Conservation (phyloP, 2,797 vertebrate genomes). For the Bovichtus variegatus region DNA sequence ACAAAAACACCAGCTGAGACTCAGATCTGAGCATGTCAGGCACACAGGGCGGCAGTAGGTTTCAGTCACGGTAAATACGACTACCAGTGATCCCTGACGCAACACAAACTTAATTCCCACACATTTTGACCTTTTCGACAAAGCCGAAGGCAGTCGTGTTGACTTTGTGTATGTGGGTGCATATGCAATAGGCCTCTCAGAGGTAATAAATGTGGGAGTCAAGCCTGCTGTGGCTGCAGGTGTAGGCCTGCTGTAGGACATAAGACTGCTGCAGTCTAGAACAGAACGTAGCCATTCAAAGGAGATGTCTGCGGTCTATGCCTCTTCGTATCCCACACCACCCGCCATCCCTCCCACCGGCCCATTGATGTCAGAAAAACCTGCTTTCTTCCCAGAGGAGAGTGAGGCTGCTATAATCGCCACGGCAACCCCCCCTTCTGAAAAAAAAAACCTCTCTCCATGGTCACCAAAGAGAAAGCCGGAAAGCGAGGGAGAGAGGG, state of each 20-base stretch:
- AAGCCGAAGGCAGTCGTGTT: slow-evolving; percentile 43
- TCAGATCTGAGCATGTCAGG: slow-evolving; percentile 37
- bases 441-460: slow-evolving; percentile 53
- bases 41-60: slow-evolving; percentile 39
- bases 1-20: slow-evolving; percentile 59
- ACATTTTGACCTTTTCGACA: slow-evolving; percentile 68
- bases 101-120: slow-evolving; percentile 44
- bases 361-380: slow-evolving; percentile 84
- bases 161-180: slow-evolving; percentile 42
- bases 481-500: slow-evolving; percentile 58
- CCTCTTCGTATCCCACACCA: slow-evolving; percentile 53
- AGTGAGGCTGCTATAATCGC: slow-evolving; percentile 70
- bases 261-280: slow-evolving; percentile 49
- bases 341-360: slow-evolving; percentile 56
- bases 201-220: slow-evolving; percentile 78
- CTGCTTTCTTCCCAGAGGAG: slow-evolving; percentile 85
- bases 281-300: slow-evolving; percentile 50
- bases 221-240: slow-evolving; percentile 79
- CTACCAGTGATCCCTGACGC: slow-evolving; percentile 48
- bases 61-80: slow-evolving; percentile 42
- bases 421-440: slow-evolving; percentile 61
- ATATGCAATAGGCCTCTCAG: slow-evolving; percentile 42
- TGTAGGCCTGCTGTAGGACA: slow-evolving; percentile 73
- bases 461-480: slow-evolving; percentile 71
- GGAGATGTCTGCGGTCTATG: slow-evolving; percentile 58